Percentiles rank a stretch among this genome's conserved stretches.
These are phyloP conservation scores for Falco punctatus DNA, from an alignment of 2,113 vertebrate species.

Conservation along the genomic window DNA sequence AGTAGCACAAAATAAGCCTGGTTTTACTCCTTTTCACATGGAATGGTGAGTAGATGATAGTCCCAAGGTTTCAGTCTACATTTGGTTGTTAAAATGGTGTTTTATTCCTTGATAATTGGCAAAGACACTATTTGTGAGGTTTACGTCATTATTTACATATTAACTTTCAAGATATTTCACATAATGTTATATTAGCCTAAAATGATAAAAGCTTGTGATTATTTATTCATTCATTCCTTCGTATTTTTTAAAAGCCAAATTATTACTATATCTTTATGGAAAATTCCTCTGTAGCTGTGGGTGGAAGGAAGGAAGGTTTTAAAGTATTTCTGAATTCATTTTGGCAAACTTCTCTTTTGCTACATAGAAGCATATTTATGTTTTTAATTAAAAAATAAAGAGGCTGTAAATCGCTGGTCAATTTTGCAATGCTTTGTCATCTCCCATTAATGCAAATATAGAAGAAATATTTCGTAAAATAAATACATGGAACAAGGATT, in stretches of 20 bases:
- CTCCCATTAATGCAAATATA: constrained; percentile 42
- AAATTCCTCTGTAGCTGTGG: constrained; percentile 8
- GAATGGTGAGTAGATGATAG: background rate
- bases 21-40: background rate
- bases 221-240: background rate
- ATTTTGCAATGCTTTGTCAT: constrained; percentile 29
- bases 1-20: background rate
- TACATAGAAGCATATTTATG: constrained; percentile 42
- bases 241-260: background rate
- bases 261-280: background rate
- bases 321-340: constrained; percentile 11
- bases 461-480: constrained; percentile 17
- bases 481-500: constrained; percentile 1
- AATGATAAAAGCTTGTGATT: background rate
- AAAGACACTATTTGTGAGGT: background rate
- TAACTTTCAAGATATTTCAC: background rate
- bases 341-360: constrained; percentile 5
- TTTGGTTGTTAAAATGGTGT: background rate
- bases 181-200: background rate
- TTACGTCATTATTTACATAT: background rate
- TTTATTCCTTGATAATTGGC: background rate
- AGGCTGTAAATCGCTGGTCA: constrained; percentile 46
- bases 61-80: background rate
- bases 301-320: background rate
- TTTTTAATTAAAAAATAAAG: constrained; percentile 65